These are phyloP conservation scores for Hypotaenidia philippensis DNA, from an alignment of 2,797 vertebrate species.

Conservation along the genomic window DNA sequence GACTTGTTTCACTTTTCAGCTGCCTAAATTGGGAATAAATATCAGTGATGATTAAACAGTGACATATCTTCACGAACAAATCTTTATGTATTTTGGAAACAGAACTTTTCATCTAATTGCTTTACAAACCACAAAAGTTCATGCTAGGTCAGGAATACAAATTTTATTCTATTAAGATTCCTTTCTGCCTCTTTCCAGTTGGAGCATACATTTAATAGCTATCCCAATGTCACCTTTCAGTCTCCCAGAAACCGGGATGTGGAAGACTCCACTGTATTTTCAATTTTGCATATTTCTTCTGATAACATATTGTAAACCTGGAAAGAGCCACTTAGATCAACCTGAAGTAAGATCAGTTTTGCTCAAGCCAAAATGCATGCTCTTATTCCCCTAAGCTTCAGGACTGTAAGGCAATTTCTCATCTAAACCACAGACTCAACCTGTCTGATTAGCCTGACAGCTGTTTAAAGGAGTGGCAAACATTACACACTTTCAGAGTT, in stretches of 20 bases:
- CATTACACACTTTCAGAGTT: neutral
- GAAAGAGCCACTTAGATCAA: neutral
- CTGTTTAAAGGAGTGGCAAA: conserved; percentile 6
- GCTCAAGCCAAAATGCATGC: neutral
- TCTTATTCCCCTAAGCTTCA: neutral
- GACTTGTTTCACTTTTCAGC: conserved; percentile 21
- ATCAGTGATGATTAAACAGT: conserved; percentile 15
- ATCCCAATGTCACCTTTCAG: conserved; percentile 10
- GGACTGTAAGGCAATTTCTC: neutral
- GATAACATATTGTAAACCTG: neutral
- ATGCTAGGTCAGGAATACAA: neutral
- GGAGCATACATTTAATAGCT: conserved; percentile 6
- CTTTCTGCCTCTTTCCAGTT: conserved; percentile 15
- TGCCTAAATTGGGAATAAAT: conserved; percentile 1
- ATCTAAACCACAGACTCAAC: neutral
- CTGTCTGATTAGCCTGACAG: neutral
- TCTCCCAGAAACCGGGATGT: neutral
- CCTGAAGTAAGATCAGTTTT: neutral
- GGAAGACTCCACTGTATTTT: neutral
- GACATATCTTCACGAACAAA: neutral
- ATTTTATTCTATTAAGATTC: conserved; percentile 25
- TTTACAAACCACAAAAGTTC: conserved; percentile 30
- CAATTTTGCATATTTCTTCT: neutral
- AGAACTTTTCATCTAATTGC: conserved; percentile 6
- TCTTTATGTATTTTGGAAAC: neutral